Evolutionary conservation across 1,140 invertebrate genomes (phyloP).

Genomic region (Sycobia sp.): DNA sequence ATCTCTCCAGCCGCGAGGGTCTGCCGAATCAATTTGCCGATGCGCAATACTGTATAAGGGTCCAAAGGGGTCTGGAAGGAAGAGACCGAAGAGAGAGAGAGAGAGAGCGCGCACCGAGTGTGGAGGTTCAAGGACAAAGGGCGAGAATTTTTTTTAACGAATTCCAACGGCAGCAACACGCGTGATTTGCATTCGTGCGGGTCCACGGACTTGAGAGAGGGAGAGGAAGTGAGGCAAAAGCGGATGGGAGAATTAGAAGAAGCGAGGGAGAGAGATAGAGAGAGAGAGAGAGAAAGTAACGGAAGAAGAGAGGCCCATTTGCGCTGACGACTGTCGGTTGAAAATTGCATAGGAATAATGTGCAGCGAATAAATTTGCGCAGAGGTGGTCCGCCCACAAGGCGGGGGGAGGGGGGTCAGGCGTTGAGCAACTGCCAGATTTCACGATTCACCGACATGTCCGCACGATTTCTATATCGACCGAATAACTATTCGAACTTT

Average conservation of each 20-base stretch:
- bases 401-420: not conserved
- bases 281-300: not conserved
- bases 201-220: slow-evolving; percentile 29
- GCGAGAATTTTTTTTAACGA: slow-evolving; percentile 45
- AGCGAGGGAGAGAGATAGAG: too few species aligned
- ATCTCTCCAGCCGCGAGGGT: too few species aligned
- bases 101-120: too few species aligned
- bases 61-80: too few species aligned
- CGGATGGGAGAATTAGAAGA: too few species aligned
- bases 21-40: slow-evolving; percentile 21
- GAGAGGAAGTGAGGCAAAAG: not conserved
- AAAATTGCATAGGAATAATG: slow-evolving; percentile 28
- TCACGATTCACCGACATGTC: too few species aligned
- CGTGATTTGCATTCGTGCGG: slow-evolving; percentile 44
- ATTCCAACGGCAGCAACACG: slow-evolving; percentile 41
- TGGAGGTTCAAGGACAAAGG: slow-evolving; percentile 43
- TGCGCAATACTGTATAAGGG: not conserved
- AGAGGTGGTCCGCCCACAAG: not conserved
- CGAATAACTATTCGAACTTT: slow-evolving; percentile 1
- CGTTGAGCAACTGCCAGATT: too few species aligned
- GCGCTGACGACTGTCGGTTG: slow-evolving; percentile 28
- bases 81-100: too few species aligned
- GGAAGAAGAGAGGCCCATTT: slow-evolving; percentile 29
- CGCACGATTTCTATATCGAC: not conserved
- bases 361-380: slow-evolving; percentile 24